phyloP scores from a whole-genome alignment of 2,888 invertebrate species.

The Oconnorella tubifera region DNA sequence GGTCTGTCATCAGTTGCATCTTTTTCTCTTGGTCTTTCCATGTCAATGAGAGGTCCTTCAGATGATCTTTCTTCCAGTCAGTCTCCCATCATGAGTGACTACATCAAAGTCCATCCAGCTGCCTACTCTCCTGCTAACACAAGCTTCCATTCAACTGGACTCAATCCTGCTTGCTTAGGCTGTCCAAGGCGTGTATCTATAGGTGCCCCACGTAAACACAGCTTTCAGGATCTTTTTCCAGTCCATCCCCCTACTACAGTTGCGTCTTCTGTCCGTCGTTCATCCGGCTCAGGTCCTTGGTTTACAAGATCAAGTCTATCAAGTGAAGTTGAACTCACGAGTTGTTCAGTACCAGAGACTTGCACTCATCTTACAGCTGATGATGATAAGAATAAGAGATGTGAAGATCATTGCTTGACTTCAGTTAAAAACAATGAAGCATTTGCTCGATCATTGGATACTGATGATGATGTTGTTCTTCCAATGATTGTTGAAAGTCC shows the following conservation, averaged over 20 bases:
- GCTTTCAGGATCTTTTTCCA: constrained; percentile 13
- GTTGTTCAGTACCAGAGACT: background rate
- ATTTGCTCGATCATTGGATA: background rate
- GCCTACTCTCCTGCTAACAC: background rate
- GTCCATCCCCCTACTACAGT: constrained; percentile 1
- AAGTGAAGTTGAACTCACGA: background rate
- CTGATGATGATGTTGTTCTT: background rate
- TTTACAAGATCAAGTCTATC: background rate
- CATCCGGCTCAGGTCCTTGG: background rate
- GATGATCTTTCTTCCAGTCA: background rate
- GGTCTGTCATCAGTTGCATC: constrained; percentile 10
- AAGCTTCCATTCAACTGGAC: background rate
- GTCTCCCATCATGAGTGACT: background rate
- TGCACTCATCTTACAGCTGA: background rate
- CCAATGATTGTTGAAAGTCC: background rate
- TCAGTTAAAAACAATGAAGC: too few relatives aligned
- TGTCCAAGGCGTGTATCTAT: background rate
- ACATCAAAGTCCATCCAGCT: background rate
- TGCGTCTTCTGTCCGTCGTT: constrained; percentile 2
- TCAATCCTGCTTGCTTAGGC: background rate
- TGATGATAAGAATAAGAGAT: background rate
- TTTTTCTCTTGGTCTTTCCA: constrained; percentile 11
- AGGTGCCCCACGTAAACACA: constrained; percentile 1
- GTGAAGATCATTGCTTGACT: too few relatives aligned
- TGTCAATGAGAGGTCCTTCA: constrained; percentile 12